phyloP scores from a whole-genome alignment of 2,113 vertebrate genomes.

The Melospiza georgiana region DNA sequence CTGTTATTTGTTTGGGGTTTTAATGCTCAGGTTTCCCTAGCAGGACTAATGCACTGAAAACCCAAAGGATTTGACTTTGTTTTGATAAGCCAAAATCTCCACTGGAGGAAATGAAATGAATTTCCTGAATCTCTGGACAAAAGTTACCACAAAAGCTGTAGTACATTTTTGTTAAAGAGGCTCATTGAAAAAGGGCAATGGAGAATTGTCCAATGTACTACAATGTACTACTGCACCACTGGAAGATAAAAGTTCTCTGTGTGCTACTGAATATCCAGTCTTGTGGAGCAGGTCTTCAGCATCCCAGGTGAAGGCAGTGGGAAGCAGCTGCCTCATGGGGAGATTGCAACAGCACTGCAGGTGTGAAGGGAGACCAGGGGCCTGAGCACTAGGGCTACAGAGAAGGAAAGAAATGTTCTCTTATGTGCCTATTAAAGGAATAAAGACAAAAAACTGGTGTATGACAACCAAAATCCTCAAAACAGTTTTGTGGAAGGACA shows the following conservation, averaged over 20 bases:
- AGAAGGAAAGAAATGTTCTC: neutral
- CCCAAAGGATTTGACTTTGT: neutral
- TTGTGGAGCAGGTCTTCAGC: neutral
- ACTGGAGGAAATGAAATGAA: slow-evolving; percentile 35
- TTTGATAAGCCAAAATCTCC: slow-evolving; percentile 14
- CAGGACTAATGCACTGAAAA: neutral
- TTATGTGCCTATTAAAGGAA: neutral
- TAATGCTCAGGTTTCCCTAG: neutral
- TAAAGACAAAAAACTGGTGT: neutral
- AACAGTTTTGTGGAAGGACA: neutral
- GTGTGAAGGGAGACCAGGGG: neutral
- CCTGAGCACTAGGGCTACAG: neutral
- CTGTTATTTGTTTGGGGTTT: slow-evolving; percentile 18
- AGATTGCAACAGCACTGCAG: neutral
- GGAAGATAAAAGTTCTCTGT: neutral
- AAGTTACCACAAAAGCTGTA: neutral
- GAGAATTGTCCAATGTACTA: neutral
- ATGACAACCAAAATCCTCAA: neutral
- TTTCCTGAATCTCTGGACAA: slow-evolving; percentile 36
- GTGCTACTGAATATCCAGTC: neutral
- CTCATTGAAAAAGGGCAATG: neutral
- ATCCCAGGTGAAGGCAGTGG: neutral
- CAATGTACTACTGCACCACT: neutral
- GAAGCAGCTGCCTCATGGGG: neutral
- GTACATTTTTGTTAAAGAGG: neutral